Percentiles rank a stretch among this genome's conserved stretches.
phyloP scores from a whole-genome alignment of 2,797 vertebrate species.

The Propithecus perrieri region DNA sequence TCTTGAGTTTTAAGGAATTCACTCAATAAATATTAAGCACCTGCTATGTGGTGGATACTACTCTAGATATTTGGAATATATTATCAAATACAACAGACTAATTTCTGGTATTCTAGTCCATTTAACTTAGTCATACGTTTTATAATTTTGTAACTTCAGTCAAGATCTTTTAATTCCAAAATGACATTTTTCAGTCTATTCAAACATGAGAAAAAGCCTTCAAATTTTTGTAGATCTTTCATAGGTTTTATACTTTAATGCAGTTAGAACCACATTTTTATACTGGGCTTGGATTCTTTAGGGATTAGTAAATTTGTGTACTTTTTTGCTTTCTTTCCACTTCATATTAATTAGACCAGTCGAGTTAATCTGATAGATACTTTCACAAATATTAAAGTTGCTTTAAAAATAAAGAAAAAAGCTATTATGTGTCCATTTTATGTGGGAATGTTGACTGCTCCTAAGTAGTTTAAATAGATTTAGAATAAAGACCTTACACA shows the following conservation, averaged over 20 bases:
- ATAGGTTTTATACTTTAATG: neutral
- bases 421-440: neutral
- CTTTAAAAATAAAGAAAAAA: constrained; percentile 50
- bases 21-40: neutral
- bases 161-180: neutral
- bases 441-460: neutral
- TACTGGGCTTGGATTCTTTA: neutral
- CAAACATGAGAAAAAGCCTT: constrained; percentile 8
- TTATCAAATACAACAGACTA: neutral
- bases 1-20: constrained; percentile 23
- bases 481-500: neutral
- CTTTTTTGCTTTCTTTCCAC: neutral
- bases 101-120: neutral
- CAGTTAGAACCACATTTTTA: neutral
- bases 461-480: constrained; percentile 2
- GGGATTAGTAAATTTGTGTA: neutral
- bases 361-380: neutral
- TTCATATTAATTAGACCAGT: constrained; percentile 15
- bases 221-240: neutral
- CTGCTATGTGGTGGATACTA: neutral
- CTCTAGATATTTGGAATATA: neutral
- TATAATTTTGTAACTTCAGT: neutral
- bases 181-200: neutral
- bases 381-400: neutral
- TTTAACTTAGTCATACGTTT: neutral